These are phyloP conservation scores for Thinocorus orbignyianus DNA, from an alignment of 2,113 vertebrate genomes.

Conservation along the genomic window DNA sequence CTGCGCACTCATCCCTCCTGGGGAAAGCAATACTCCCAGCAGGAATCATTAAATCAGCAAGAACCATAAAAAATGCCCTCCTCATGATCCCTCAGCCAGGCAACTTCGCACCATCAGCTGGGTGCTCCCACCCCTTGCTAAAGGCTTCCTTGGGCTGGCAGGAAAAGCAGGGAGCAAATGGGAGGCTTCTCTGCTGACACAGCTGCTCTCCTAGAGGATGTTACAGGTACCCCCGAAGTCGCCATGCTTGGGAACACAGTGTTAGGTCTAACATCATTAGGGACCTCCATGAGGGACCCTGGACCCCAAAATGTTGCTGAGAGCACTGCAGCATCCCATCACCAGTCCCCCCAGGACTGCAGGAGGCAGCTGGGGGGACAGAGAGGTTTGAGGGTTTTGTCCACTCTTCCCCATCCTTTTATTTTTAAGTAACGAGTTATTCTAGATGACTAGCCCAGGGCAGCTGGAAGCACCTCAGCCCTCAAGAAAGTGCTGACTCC, in stretches of 20 bases:
- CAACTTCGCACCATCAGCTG: not conserved
- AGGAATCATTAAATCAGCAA: not conserved
- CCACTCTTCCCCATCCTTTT: too few species aligned
- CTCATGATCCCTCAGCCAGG: not conserved
- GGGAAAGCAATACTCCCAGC: not conserved
- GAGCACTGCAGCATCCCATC: not conserved
- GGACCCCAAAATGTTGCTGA: not conserved
- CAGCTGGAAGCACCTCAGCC: slow-evolving; percentile 30
- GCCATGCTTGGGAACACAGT: not conserved
- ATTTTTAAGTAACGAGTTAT: not conserved
- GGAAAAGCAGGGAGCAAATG: not conserved
- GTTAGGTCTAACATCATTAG: not conserved
- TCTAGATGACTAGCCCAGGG: slow-evolving; percentile 6
- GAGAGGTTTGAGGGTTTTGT: rapidly evolving
- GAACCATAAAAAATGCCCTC: not conserved
- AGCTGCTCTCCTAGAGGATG: not conserved
- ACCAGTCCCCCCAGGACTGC: not conserved
- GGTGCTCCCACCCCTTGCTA: not conserved
- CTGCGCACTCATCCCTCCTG: not conserved
- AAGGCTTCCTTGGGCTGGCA: not conserved
- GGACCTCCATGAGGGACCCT: rapidly evolving
- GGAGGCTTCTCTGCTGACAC: not conserved
- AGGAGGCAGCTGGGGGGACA: not conserved
- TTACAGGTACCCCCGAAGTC: not conserved
- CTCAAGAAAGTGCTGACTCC: slow-evolving; percentile 36